These are phyloP conservation scores for Drosophila willistoni DNA, from an alignment of 1,140 invertebrate genomes.

Conservation along the genomic window DNA sequence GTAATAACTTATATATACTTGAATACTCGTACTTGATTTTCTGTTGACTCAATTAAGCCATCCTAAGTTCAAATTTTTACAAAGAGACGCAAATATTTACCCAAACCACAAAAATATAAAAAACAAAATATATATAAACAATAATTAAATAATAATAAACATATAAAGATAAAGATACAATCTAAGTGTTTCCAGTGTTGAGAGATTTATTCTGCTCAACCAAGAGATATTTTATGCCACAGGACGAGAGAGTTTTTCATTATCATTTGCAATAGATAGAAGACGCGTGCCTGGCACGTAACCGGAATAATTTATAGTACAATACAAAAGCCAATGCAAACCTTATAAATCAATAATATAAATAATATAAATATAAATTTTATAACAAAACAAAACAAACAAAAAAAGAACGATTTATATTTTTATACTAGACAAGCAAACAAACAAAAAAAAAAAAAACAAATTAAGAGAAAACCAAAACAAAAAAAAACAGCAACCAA, in stretches of 20 bases:
- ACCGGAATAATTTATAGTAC: conserved; percentile 84
- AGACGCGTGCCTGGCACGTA: conserved; percentile 58
- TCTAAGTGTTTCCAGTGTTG: conserved; percentile 63
- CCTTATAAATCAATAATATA: conserved; percentile 50
- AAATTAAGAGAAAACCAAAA: conserved; percentile 27
- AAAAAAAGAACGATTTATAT: conserved; percentile 82
- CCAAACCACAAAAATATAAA: conserved; percentile 12
- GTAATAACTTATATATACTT: conserved; percentile 25
- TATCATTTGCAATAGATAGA: conserved; percentile 80
- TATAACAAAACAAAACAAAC: conserved; percentile 45
- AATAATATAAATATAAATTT: conserved; percentile 72
- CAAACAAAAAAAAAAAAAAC: conserved; percentile 31
- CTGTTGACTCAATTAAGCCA: conserved; percentile 74
- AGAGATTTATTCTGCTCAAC: conserved; percentile 65
- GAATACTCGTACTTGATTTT: conserved; percentile 50
- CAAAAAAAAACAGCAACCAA: conserved; percentile 36
- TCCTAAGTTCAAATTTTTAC: conserved; percentile 79
- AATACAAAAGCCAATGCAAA: conserved; percentile 71
- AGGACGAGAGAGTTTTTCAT: conserved; percentile 29
- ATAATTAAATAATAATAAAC: conserved; percentile 51
- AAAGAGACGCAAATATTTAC: conserved; percentile 2
- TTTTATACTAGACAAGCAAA: conserved; percentile 75
- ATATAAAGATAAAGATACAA: conserved; percentile 63
- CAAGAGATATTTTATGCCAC: conserved; percentile 56
- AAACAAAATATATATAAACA: conserved; percentile 43